A percentile compares a stretch with the other conserved stretches of the same genome.
phyloP scores from a whole-genome alignment of 2,888 invertebrate genomes.

The Steinernema carpocapsae region DNA sequence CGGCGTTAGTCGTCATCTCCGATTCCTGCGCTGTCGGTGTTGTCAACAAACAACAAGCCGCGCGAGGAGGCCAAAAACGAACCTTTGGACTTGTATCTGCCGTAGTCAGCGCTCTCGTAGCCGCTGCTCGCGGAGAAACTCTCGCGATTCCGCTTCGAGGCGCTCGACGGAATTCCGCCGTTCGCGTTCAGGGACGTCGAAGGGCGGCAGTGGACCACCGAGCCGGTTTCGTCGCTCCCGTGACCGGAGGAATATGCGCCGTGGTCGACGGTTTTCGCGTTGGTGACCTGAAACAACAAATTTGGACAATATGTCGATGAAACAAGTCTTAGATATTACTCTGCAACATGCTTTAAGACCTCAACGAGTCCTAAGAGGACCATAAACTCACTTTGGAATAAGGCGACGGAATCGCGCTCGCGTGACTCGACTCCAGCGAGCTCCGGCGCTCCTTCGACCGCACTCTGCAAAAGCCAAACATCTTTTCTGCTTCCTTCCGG shows the following conservation, averaged over 20 bases:
- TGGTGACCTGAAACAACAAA: slow-evolving; percentile 30
- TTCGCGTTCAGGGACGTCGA: slow-evolving; percentile 29
- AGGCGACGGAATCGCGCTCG: slow-evolving; percentile 66
- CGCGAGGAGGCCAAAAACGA: neutral
- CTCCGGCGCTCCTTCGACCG: slow-evolving; percentile 36
- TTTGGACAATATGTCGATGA: neutral
- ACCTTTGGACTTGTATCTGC: slow-evolving; percentile 30
- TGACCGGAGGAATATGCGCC: slow-evolving; percentile 42
- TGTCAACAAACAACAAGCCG: too few relatives aligned
- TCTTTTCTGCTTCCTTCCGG: too few relatives aligned
- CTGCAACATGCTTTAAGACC: too few relatives aligned
- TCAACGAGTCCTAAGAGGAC: too few relatives aligned
- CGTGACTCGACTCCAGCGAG: slow-evolving; percentile 32
- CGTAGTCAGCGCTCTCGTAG: slow-evolving; percentile 77
- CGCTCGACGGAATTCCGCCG: slow-evolving; percentile 46
- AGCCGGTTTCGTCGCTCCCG: slow-evolving; percentile 43
- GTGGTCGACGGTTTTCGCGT: slow-evolving; percentile 33
- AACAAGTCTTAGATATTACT: neutral
- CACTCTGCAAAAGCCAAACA: neutral
- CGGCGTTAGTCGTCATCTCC: neutral
- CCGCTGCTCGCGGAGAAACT: slow-evolving; percentile 75
- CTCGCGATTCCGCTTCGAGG: slow-evolving; percentile 46
- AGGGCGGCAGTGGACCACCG: slow-evolving; percentile 39
- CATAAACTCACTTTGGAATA: slow-evolving; percentile 69
- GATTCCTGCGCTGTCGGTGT: too few relatives aligned